phyloP scores from a whole-genome alignment of 2,113 vertebrate genomes.

The Ceuthmochares aereus region DNA sequence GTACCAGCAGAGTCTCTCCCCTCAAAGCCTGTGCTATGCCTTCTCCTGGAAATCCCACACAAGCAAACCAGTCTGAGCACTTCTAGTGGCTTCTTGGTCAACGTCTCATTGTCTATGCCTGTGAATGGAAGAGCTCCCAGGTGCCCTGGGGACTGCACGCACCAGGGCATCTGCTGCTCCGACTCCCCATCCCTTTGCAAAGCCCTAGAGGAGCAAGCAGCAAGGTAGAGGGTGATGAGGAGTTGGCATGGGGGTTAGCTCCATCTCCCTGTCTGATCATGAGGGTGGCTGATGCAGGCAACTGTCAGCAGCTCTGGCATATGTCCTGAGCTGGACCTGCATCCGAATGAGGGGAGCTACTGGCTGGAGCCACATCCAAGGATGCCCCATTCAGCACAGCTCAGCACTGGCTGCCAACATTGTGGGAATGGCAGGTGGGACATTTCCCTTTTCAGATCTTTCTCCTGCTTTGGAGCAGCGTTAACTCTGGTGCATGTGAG shows the following conservation, averaged over 20 bases:
- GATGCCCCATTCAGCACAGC: background rate
- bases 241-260: background rate
- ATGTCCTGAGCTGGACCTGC: background rate
- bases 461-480: background rate
- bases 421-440: background rate
- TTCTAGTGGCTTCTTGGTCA: background rate
- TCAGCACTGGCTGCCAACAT: rapidly evolving
- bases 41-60: background rate
- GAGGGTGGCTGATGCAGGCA: rapidly evolving
- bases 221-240: rapidly evolving
- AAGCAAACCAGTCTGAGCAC: background rate
- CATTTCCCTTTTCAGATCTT: background rate
- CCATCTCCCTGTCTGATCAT: rapidly evolving
- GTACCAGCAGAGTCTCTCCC: rapidly evolving
- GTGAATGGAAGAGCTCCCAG: background rate
- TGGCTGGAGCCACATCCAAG: background rate
- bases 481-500: background rate
- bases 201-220: rapidly evolving
- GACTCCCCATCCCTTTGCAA: background rate
- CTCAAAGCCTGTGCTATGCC: background rate
- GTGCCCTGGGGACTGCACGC: background rate
- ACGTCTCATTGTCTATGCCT: background rate
- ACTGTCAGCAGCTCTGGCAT: background rate
- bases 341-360: background rate
- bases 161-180: background rate